These are phyloP conservation scores for Neoitamus cyanurus DNA, from an alignment of 2,888 invertebrate species.

Conservation along the genomic window DNA sequence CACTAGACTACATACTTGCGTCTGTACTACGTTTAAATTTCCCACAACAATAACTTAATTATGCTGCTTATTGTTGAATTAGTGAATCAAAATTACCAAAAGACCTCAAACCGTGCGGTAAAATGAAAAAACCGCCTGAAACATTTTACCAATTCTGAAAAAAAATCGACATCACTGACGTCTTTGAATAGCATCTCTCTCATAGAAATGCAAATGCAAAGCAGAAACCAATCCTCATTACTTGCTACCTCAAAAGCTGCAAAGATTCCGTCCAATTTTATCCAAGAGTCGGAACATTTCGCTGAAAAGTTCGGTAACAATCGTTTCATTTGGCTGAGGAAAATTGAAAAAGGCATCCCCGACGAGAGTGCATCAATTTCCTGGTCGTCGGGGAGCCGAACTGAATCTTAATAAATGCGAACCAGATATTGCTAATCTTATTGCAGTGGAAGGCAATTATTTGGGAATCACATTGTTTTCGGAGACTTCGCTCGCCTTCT, in stretches of 20 bases:
- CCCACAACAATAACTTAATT: no score
- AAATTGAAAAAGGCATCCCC: background rate
- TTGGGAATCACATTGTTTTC: slow-evolving; percentile 38
- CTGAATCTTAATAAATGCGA: slow-evolving; percentile 20
- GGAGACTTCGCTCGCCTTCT: background rate
- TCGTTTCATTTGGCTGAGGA: background rate
- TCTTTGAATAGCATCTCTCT: background rate
- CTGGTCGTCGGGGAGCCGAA: background rate
- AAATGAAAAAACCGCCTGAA: background rate
- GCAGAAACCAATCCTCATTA: background rate
- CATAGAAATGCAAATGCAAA: background rate
- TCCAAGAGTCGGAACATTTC: background rate
- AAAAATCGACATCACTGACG: background rate
- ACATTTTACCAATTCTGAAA: background rate
- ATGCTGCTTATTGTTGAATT: no score
- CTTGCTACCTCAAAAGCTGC: background rate
- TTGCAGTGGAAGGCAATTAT: slow-evolving; percentile 30
- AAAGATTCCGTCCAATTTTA: background rate
- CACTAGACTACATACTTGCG: no score
- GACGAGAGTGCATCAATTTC: background rate
- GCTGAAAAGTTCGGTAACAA: background rate
- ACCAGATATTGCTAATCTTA: slow-evolving; percentile 37
- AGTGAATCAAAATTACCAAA: background rate
- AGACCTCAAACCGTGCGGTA: background rate
- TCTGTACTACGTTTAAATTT: no score